Conservation (phyloP, 1,140 invertebrate species). For the Penaeus chinensis region DNA sequence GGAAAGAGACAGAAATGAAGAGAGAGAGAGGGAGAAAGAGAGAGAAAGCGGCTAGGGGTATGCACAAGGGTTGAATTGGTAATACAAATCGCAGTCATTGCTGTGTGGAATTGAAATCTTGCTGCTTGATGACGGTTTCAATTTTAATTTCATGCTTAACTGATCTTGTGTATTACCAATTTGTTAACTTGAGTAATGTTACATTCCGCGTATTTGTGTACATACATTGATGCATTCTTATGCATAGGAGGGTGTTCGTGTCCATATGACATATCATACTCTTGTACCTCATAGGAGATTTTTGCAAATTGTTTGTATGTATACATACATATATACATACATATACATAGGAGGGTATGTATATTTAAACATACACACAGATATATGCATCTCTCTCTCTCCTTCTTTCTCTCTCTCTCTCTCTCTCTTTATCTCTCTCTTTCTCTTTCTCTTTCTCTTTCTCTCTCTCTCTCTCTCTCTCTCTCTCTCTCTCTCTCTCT, state of each 20-base stretch:
- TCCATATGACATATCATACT: no score
- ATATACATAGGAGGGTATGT: no score
- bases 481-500: no score
- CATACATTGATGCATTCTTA: no score
- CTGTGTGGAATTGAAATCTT: conserved; percentile 54
- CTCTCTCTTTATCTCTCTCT: no score
- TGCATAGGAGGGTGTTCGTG: no score
- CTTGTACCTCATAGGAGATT: neutral
- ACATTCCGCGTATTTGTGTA: neutral
- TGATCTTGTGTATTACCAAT: conserved; percentile 42
- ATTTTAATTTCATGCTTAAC: conserved; percentile 48
- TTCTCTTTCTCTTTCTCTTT: no score
- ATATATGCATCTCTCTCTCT: no score
- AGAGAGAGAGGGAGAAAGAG: neutral
- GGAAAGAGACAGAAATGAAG: neutral
- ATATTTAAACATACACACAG: no score
- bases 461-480: no score
- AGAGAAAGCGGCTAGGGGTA: neutral
- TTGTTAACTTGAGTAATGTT: conserved; percentile 27
- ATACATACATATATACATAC: neutral
- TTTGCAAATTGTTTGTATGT: neutral
- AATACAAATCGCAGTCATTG: conserved; percentile 46
- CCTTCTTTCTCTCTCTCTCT: no score
- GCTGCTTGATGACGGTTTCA: conserved; percentile 37
- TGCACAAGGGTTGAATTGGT: neutral